Evolutionary conservation across 2,888 invertebrate genomes (phyloP).

Genomic region (Theretra japonica): DNA sequence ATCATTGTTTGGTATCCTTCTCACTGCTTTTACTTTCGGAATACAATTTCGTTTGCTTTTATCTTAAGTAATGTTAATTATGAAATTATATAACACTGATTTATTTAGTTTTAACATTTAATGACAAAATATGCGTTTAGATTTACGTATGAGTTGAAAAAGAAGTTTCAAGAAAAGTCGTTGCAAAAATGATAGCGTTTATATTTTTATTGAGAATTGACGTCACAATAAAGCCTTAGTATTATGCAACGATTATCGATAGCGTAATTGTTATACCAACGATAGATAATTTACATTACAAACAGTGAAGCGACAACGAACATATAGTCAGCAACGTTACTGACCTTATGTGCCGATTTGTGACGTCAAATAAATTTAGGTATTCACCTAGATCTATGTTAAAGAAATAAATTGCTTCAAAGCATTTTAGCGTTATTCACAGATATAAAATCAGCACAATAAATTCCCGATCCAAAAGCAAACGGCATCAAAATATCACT

Average conservation of each 20-base stretch:
- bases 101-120: neutral
- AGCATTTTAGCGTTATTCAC: too few species aligned
- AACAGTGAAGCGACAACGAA: neutral
- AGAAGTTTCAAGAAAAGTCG: neutral
- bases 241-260: slow-evolving; percentile 40
- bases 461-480: neutral
- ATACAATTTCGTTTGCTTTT: slow-evolving; percentile 18
- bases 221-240: slow-evolving; percentile 48
- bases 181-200: neutral
- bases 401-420: too few species aligned
- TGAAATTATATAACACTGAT: neutral
- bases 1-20: slow-evolving; percentile 14
- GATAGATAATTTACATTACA: slow-evolving; percentile 5
- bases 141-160: neutral
- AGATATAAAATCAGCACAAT: neutral
- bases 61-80: neutral
- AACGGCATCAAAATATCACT: neutral
- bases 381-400: neutral
- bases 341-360: neutral
- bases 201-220: slow-evolving; percentile 44
- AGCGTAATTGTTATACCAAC: slow-evolving; percentile 31
- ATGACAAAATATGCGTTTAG: neutral
- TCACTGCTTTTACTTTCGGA: slow-evolving; percentile 13
- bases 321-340: neutral
- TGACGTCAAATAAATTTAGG: neutral